Base-by-base conservation (phyloP, 2,888 invertebrate genomes). In the Hypomecis atomaria region DNA sequence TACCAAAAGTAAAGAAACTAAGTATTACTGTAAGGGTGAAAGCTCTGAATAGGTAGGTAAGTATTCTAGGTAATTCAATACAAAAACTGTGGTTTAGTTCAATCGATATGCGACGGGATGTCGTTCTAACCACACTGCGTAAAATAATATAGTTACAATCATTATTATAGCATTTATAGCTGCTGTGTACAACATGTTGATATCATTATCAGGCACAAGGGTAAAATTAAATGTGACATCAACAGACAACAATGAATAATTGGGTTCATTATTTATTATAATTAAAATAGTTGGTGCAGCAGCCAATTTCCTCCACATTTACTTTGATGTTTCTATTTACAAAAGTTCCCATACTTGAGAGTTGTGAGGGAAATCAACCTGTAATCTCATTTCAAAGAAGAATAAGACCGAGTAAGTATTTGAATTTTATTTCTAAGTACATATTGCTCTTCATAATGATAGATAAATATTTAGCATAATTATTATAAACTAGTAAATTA, bases 21-120 rank as follows among this genome's bases (percentile, higher is more conserved):
- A n/a, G n/a, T n/a, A n/a, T n/a, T n/a, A n/a, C n/a, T n/a, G n/a
- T n/a, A n/a, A 33, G 47, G 23, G 23, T 48, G 36, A 48, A 36
- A 48, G n/a, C 43, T 9, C 5, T 13, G 8, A 44, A 33, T 44
- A 36, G 37, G 6, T n/a, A n/a, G n/a, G n/a, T n/a, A n/a, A n/a
- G n/a, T 37, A 13, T 37, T 55, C 44, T 44, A 13, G 13, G 45
- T 55, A 54, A 45, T 37, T 37, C 45, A 11, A 54, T 55, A 45
- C 54, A 36, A 0, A 36, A 0, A 7, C 1, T 55, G 47, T 23
- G 47, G 56, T 34, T 56, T 45, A 44, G 11, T 33, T 23, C 47
- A 56, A 56, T 38, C 56, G 47, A 56, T 56, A 56, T 33, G 10
- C 23, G 6, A 44, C 42, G 44, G 43, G 36, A 54, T 36, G 37